These are phyloP conservation scores for Neosilurus mollespiculum DNA, from an alignment of 2,797 vertebrate species.

Conservation along the genomic window DNA sequence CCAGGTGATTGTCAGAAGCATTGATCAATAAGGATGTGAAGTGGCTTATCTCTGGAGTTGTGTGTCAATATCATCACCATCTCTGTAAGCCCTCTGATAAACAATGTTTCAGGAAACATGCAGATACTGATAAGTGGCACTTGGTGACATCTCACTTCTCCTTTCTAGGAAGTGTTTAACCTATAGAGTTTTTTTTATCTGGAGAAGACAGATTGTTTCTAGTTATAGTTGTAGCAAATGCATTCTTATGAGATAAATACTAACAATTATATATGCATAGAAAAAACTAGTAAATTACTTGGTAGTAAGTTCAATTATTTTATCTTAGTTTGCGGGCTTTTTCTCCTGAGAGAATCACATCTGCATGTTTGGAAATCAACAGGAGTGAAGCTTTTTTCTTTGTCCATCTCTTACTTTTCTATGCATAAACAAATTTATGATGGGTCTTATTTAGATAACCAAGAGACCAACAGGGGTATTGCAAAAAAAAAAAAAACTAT, in stretches of 20 bases:
- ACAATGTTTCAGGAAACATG: conserved; percentile 54
- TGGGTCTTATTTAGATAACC: conserved; percentile 61
- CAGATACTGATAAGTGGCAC: conserved; percentile 44
- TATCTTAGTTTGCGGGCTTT: background rate
- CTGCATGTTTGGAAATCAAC: conserved; percentile 21
- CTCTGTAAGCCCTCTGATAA: conserved; percentile 61
- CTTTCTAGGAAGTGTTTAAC: conserved; percentile 34
- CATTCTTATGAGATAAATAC: conserved; percentile 16
- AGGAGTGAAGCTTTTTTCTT: conserved; percentile 31
- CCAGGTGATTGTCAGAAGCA: conserved; percentile 49
- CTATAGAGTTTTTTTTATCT: conserved; percentile 18
- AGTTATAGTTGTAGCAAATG: background rate
- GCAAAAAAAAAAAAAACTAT: conserved; percentile 59
- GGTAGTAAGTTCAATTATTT: background rate
- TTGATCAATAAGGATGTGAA: conserved; percentile 62
- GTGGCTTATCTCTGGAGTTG: conserved; percentile 62
- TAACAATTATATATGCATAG: background rate
- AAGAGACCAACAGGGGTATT: conserved; percentile 55
- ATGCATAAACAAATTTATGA: conserved; percentile 57
- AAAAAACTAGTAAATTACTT: background rate
- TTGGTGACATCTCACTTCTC: conserved; percentile 42
- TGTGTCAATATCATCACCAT: conserved; percentile 63
- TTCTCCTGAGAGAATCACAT: background rate
- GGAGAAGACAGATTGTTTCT: background rate
- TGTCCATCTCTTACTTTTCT: conserved; percentile 46